Base-by-base conservation (phyloP, 2,113 vertebrate species). In the Castor canadensis region DNA sequence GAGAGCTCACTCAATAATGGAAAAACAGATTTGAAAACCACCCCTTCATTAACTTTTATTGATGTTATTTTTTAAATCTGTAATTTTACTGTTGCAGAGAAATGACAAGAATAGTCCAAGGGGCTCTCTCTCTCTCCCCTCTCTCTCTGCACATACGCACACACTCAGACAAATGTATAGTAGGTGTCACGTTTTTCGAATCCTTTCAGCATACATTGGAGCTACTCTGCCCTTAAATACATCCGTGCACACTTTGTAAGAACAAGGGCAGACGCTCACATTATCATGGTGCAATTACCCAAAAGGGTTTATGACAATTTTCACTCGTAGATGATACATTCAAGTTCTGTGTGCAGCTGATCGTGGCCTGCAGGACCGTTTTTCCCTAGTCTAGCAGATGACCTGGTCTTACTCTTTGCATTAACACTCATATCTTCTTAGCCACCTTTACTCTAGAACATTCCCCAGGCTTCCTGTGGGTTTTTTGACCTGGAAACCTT, bases 231-330 rank as follows among this genome's bases (percentile, higher is more conserved):
- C 26, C 12, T 38, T 10, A 10, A 3, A 9, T 0, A 22, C 28
- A 5, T 13, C 17, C 1, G 20, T 0, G 19, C 0, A 22, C 3
- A 4, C 17, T 12, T 81, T 32, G 71, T 3, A 43, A 19, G 40
- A 15, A 26, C 2, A 6, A 52, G 54, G 49, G 15, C 47, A 5
- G 10, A 28, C 30, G 22, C 64, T 40, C 69, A 5, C 9, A 0
- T 7, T 3, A 3, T 9, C 30, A 10, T 43, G 1, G 49, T 0
- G 6, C 28, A 2, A 9, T 0, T 13, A 9, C 49, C 28, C 12
- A 3, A 22, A 9, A 1, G 75, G 32, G 22, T 40, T 9, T 40
- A 7, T 4, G 0, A 32, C 1, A 0, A 4, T 12, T 32, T 5
- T 12, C 26, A 0, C 9, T 2, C 0, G 2, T 24, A 35, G 13